Conservation (phyloP, 2,888 invertebrate genomes). For the Euclidia mi region DNA sequence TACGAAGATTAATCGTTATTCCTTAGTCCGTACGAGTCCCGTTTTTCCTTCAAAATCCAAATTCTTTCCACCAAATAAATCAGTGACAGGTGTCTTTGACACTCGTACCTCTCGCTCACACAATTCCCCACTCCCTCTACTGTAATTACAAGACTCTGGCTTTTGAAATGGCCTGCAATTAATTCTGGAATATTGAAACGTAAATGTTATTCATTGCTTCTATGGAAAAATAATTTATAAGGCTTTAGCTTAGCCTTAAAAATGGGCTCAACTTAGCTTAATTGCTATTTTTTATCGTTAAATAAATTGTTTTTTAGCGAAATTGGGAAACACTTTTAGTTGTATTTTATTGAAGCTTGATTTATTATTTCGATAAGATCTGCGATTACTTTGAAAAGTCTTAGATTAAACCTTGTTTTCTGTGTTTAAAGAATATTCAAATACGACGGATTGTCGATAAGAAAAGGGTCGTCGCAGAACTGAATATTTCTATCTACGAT, state of each 20-base stretch:
- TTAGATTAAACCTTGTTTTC: no score
- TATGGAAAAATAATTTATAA: conserved; percentile 46
- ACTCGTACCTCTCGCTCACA: conserved; percentile 45
- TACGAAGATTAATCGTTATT: conserved; percentile 42
- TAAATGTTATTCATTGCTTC: conserved; percentile 43
- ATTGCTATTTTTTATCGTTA: conserved; percentile 40
- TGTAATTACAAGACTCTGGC: conserved; percentile 58
- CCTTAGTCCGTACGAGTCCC: conserved; percentile 37
- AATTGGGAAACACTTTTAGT: background rate
- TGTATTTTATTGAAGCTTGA: background rate
- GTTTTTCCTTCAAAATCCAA: conserved; percentile 67
- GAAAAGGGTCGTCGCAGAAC: no score
- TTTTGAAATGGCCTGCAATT: conserved; percentile 52
- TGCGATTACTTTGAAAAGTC: no score
- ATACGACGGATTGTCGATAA: no score
- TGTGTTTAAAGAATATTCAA: no score
- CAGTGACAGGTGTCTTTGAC: conserved; percentile 75
- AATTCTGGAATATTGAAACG: conserved; percentile 57
- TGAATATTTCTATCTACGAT: no score
- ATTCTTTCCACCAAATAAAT: conserved; percentile 78
- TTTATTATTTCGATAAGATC: background rate
- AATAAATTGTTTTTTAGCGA: conserved; percentile 27
- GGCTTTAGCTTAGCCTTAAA: conserved; percentile 15
- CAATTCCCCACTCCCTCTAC: conserved; percentile 41
- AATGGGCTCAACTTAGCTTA: conserved; percentile 27